phyloP scores from a whole-genome alignment of 2,888 invertebrate genomes.

The Sarcophaga subvicina region DNA sequence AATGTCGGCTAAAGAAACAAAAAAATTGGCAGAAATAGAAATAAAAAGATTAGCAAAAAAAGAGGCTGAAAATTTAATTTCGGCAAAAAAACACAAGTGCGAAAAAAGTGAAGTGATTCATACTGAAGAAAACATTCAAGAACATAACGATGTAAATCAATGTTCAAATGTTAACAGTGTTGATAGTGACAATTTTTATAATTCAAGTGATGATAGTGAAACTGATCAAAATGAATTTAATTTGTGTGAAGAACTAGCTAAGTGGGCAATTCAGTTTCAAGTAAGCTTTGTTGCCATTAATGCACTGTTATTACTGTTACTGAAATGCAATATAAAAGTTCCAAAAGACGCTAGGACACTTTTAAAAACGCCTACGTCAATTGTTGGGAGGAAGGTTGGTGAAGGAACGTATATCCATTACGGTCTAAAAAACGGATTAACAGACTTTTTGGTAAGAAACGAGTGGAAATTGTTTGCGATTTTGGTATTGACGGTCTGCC shows the following conservation, averaged over 20 bases:
- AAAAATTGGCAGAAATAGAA: too few relatives aligned
- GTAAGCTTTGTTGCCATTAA: slow-evolving; percentile 24
- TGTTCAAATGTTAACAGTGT: too few relatives aligned
- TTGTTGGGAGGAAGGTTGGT: background rate
- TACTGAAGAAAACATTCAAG: too few relatives aligned
- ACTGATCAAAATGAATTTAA: slow-evolving; percentile 13
- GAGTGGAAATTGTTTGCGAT: background rate
- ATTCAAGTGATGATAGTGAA: slow-evolving; percentile 1
- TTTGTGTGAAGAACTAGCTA: background rate
- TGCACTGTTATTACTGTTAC: slow-evolving; percentile 2
- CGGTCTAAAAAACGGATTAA: background rate
- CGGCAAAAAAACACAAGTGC: too few relatives aligned
- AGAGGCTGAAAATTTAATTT: too few relatives aligned
- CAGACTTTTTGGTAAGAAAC: background rate
- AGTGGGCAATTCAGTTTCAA: too few relatives aligned
- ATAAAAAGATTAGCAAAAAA: too few relatives aligned
- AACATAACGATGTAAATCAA: too few relatives aligned
- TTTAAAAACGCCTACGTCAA: slow-evolving; percentile 11
- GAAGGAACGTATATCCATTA: background rate
- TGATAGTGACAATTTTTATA: background rate
- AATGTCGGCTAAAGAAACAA: too few relatives aligned
- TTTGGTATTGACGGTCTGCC: background rate
- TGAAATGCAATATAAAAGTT: slow-evolving; percentile 25
- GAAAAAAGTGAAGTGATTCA: too few relatives aligned
- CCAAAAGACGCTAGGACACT: slow-evolving; percentile 32